Conservation (phyloP, 2,888 invertebrate genomes). For the Vesta saturnalis region DNA sequence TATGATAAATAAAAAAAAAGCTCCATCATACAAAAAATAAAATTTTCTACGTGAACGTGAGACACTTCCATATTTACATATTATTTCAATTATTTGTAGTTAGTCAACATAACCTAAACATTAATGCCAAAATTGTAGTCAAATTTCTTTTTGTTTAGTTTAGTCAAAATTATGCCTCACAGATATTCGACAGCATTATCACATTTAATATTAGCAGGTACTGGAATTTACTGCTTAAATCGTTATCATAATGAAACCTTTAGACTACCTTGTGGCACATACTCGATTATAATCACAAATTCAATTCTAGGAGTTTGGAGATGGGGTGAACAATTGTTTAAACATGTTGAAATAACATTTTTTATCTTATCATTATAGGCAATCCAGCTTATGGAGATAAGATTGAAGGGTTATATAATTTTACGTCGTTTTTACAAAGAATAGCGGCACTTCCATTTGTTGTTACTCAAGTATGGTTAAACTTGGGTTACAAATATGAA, state of each 20-base stretch:
- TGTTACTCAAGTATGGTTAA: slow-evolving; percentile 21
- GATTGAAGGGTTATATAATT: slow-evolving; percentile 11
- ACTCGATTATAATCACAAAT: slow-evolving; percentile 41
- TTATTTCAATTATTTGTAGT: too few relatives aligned
- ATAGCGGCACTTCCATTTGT: slow-evolving; percentile 17
- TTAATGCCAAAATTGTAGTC: neutral
- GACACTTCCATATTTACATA: too few relatives aligned
- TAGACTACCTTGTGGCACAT: slow-evolving; percentile 49
- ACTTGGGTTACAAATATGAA: slow-evolving; percentile 9
- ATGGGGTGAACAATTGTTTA: slow-evolving; percentile 28
- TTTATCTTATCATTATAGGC: slow-evolving; percentile 17
- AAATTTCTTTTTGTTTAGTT: slow-evolving; percentile 1
- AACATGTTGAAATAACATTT: slow-evolving; percentile 52
- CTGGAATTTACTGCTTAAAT: slow-evolving; percentile 24
- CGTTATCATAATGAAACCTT: neutral
- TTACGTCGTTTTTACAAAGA: slow-evolving; percentile 20
- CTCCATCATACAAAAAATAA: too few relatives aligned
- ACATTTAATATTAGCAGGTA: slow-evolving; percentile 28
- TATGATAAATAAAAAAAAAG: too few relatives aligned
- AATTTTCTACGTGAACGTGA: too few relatives aligned
- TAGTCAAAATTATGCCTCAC: slow-evolving; percentile 21
- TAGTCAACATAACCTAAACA: too few relatives aligned
- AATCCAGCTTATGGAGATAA: slow-evolving; percentile 23
- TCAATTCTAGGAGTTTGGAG: slow-evolving; percentile 26
- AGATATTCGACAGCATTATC: slow-evolving; percentile 35